Percentiles rank a stretch among this genome's conserved stretches.
These are phyloP conservation scores for Augochlorella aurata DNA, from an alignment of 2,888 invertebrate species.

Conservation along the genomic window DNA sequence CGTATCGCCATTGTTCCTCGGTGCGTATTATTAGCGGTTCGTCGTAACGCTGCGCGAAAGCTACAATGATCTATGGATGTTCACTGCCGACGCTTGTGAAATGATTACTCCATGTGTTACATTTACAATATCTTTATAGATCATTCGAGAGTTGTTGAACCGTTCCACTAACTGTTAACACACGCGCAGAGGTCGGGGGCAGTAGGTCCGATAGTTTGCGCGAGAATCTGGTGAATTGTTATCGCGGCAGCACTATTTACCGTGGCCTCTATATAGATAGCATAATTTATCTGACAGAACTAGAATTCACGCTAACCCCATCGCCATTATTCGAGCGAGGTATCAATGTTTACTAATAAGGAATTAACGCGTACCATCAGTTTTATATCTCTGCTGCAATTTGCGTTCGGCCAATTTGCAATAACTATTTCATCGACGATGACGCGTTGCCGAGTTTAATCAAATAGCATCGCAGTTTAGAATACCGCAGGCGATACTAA, in stretches of 20 bases:
- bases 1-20: conserved; percentile 5
- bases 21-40: background rate
- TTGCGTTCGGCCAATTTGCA: background rate
- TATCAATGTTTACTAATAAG: conserved; percentile 63
- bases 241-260: background rate
- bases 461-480: background rate
- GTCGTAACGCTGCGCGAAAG: background rate
- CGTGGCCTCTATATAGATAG: background rate
- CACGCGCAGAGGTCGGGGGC: background rate
- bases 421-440: conserved; percentile 42
- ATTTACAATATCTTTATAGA: background rate
- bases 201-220: background rate
- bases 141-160: background rate
- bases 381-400: conserved; percentile 34
- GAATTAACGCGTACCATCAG: conserved; percentile 60
- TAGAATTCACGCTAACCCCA: conserved; percentile 32
- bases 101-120: background rate
- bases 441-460: conserved; percentile 3
- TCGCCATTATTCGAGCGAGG: conserved; percentile 36
- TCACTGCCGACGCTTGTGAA: background rate
- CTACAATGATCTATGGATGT: background rate
- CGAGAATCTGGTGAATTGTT: background rate
- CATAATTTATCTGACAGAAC: conserved; percentile 29
- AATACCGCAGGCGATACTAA: background rate
- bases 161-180: background rate